Evolutionary conservation across 1,140 invertebrate genomes (phyloP).

Genomic region (Drosophila sp.): DNA sequence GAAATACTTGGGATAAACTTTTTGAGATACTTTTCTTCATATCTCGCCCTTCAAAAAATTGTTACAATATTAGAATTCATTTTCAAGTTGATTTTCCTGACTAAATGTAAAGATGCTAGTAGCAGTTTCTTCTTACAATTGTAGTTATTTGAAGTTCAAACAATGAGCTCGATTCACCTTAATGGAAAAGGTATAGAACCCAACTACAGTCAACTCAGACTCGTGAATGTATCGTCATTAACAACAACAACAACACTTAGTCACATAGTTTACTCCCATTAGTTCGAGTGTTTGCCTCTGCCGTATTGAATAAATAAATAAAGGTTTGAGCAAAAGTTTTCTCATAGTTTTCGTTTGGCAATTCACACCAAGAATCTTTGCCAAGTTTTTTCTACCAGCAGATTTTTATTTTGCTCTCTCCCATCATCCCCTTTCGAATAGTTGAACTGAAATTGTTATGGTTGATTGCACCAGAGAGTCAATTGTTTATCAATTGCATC

Average conservation of each 20-base stretch:
- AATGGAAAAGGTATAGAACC: conserved; percentile 1
- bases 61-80: too few relatives aligned
- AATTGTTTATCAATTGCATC: conserved; percentile 76
- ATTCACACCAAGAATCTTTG: conserved; percentile 32
- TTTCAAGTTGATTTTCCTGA: too few relatives aligned
- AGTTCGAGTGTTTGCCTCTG: conserved; percentile 29
- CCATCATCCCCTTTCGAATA: conserved; percentile 18
- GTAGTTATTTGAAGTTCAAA: neutral
- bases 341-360: conserved; percentile 37
- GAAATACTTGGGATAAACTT: too few relatives aligned
- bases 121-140: too few relatives aligned
- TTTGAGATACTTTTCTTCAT: too few relatives aligned
- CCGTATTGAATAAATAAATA: conserved; percentile 40
- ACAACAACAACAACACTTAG: conserved; percentile 32
- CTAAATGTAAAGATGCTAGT: too few relatives aligned
- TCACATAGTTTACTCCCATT: conserved; percentile 27
- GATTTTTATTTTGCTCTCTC: neutral
- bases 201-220: conserved; percentile 14
- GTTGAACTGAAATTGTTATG: conserved; percentile 62
- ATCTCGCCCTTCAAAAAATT: too few relatives aligned
- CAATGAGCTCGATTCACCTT: neutral
- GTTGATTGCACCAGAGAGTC: conserved; percentile 72
- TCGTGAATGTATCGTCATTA: conserved; percentile 25
- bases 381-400: conserved; percentile 44
- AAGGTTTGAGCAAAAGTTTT: conserved; percentile 11